phyloP scores from a whole-genome alignment of 2,113 vertebrate genomes.

The Australoheros scitulus region DNA sequence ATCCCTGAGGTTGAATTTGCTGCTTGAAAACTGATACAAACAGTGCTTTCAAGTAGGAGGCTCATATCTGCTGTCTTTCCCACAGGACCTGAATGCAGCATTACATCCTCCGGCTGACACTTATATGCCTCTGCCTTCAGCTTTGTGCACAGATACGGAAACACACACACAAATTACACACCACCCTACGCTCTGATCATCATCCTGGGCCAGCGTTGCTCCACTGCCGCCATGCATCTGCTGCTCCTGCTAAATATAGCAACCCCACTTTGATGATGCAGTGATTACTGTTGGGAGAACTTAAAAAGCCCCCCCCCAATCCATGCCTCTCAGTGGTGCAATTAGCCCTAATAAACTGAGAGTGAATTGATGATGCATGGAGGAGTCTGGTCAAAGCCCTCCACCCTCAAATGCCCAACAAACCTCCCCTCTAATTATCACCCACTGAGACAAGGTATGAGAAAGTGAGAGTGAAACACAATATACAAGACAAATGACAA shows the following conservation, averaged over 20 bases:
- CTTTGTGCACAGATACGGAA: not conserved
- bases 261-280: slow-evolving; percentile 72
- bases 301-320: not conserved
- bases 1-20: not conserved
- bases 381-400: slow-evolving; percentile 38
- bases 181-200: slow-evolving; percentile 35
- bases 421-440: slow-evolving; percentile 36
- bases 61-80: slow-evolving; percentile 18
- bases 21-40: slow-evolving; percentile 3
- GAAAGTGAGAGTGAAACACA: not conserved
- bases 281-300: slow-evolving; percentile 66
- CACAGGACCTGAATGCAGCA: slow-evolving; percentile 42
- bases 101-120: slow-evolving; percentile 29
- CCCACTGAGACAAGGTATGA: slow-evolving; percentile 22
- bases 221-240: slow-evolving; percentile 50
- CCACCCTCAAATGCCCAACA: not conserved
- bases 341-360: slow-evolving; percentile 70
- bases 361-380: slow-evolving; percentile 47
- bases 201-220: slow-evolving; percentile 48
- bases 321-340: slow-evolving; percentile 54
- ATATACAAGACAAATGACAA: slow-evolving; percentile 2
- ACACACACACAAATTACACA: slow-evolving; percentile 21
- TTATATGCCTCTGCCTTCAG: slow-evolving; percentile 1
- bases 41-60: slow-evolving; percentile 17
- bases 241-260: slow-evolving; percentile 76